Base-by-base conservation (phyloP, 1,140 invertebrate species). In the Drosophila punjabiensis region DNA sequence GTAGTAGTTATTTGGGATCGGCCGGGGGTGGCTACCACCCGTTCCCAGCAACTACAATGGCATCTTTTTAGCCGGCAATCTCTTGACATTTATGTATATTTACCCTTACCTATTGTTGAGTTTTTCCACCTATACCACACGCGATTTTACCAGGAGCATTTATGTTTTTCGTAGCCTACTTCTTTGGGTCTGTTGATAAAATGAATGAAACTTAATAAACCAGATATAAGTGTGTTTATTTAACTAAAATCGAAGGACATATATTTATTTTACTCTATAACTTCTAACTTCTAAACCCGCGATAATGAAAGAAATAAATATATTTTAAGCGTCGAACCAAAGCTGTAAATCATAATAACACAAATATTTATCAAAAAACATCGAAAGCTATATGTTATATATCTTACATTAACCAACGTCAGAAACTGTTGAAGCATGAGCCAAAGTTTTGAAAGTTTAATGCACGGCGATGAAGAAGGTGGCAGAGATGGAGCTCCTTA, bases 361-460 rank as follows among this genome's bases (percentile, higher is more conserved):
- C 43, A 28, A 16, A 18, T 16, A 28, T 20, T 20, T 20, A 14
- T 13, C 53, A 58, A 59, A 16, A 74, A 68, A 32, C 24, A 37
- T 39, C 1, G 4, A 7, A 58, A 64, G 28, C 13, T 60, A 30
- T 8, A 28, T 48, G 7, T 39, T 13, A 37, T 13, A 13, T 50
- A 48, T 67, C 52, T 58, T 66, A 50, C 18, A 52, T 16, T 20
- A 48, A 66, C 30, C 8, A 45, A 60, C 24, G 73, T 24, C 45
- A 65, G 56, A 47, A 59, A 14, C 82, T 89, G 68, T 50, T 76
- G 55, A 61, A 91, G 56, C 35, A 93, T 93, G 92, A 90, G 91
- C 78, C 91, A 92, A 90, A 91, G 80, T 90, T 87, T 92, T 76
- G 79, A 93, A 81, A 91, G 77, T 71, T 78, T 86, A 77, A 82